phyloP scores from a whole-genome alignment of 1,140 invertebrate species.

The Bombus confusus region DNA sequence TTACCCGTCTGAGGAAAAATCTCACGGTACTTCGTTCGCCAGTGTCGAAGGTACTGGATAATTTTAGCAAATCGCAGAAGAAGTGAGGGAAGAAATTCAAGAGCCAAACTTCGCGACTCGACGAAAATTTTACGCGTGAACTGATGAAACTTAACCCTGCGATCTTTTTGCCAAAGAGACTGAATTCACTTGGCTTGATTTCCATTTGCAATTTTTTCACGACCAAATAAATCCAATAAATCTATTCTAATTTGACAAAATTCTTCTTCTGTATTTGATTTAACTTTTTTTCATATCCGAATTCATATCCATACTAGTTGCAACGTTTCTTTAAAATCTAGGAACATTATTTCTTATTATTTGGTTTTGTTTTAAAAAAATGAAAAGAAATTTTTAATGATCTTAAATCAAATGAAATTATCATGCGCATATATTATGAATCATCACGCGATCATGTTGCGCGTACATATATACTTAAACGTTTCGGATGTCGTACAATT shows the following conservation, averaged over 20 bases:
- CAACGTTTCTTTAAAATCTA: background rate
- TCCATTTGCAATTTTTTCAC: background rate
- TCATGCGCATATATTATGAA: background rate
- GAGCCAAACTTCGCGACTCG: slow-evolving; percentile 43
- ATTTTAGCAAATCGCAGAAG: slow-evolving; percentile 47
- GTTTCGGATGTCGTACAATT: slow-evolving; percentile 22
- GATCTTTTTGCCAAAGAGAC: background rate
- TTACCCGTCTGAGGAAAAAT: slow-evolving; percentile 16
- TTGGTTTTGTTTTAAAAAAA: background rate
- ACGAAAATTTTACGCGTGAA: slow-evolving; percentile 33
- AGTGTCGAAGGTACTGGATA: slow-evolving; percentile 45
- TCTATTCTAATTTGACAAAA: background rate
- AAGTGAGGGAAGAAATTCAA: slow-evolving; percentile 30
- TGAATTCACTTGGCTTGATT: background rate
- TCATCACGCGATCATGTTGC: background rate
- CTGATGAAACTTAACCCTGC: slow-evolving; percentile 4
- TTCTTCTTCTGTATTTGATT: background rate
- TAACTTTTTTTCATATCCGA: background rate
- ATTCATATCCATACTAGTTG: background rate
- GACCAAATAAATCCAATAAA: background rate
- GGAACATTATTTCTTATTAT: background rate
- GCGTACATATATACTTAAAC: background rate
- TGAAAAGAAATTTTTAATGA: background rate
- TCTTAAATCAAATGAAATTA: background rate
- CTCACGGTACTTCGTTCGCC: background rate